Evolutionary conservation across 1,140 invertebrate species (phyloP).

Genomic region (Mycetomoellerius zeteki): DNA sequence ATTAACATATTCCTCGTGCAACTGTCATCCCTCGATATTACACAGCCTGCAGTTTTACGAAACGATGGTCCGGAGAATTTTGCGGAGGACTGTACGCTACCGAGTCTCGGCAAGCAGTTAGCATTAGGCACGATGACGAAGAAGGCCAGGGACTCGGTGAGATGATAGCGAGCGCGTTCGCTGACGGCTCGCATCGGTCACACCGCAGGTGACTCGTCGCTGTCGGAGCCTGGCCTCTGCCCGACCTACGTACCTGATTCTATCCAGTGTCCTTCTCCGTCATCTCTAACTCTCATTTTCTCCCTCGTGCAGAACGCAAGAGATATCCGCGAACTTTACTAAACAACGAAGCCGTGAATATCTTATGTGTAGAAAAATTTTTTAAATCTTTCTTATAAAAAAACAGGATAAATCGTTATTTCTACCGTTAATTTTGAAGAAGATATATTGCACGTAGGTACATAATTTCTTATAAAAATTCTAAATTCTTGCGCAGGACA

Average conservation of each 20-base stretch:
- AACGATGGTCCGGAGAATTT: constrained; percentile 5
- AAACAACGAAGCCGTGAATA: not conserved
- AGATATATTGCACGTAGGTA: not conserved
- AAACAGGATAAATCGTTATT: not conserved
- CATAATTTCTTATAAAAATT: not conserved
- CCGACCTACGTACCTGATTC: constrained; percentile 60
- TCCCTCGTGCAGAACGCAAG: not conserved
- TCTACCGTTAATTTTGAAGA: not conserved
- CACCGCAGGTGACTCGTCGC: constrained; percentile 69
- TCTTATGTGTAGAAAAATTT: not conserved
- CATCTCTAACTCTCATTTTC: constrained; percentile 51
- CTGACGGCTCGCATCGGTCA: constrained; percentile 72
- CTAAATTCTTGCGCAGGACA: not conserved
- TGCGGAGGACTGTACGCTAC: constrained; percentile 64
- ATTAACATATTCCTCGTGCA: not conserved
- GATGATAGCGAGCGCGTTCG: constrained; percentile 78
- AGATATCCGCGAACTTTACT: not conserved
- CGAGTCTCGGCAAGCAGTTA: constrained; percentile 70
- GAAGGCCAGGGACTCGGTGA: constrained; percentile 72
- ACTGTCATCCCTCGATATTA: not conserved
- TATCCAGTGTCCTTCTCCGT: constrained; percentile 47
- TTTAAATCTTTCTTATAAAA: too few relatives aligned
- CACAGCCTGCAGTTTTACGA: not conserved
- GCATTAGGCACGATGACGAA: constrained; percentile 78
- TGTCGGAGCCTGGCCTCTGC: constrained; percentile 56